A percentile compares a stretch with the other conserved stretches of the same genome.
Conservation (phyloP, 2,888 invertebrate species). For the Aproaerema taeniolella region DNA sequence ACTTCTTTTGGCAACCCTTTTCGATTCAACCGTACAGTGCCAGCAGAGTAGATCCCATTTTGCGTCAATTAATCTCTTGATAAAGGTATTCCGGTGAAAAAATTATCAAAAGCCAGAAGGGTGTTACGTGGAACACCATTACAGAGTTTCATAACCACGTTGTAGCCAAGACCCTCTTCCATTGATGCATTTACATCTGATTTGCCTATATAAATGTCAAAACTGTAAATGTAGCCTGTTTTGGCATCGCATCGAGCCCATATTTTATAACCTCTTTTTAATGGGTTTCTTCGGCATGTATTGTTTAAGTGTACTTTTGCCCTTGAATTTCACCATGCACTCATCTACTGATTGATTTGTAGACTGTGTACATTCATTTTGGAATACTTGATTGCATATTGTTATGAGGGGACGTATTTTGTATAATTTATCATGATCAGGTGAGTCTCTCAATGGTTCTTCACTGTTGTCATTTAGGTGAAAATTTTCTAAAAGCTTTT, state of each 20-base stretch:
- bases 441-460: conserved; percentile 15
- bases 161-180: not conserved
- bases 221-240: conserved; percentile 11
- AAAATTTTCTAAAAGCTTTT: conserved; percentile 23
- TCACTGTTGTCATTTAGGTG: conserved; percentile 19
- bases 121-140: not conserved
- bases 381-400: conserved; percentile 17
- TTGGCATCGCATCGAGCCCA: conserved; percentile 10
- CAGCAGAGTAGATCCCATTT: too few species aligned
- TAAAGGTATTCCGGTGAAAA: too few species aligned
- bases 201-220: conserved; percentile 11
- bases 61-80: too few species aligned
- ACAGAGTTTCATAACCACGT: not conserved
- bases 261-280: conserved; percentile 14
- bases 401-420: conserved; percentile 20
- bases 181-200: not conserved
- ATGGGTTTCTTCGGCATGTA: conserved; percentile 19
- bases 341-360: conserved; percentile 14
- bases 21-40: too few species aligned
- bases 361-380: conserved; percentile 12
- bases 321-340: conserved; percentile 8
- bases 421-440: conserved; percentile 22
- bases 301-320: conserved; percentile 16
- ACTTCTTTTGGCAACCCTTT: too few species aligned
- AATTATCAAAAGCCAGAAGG: not conserved